Evolutionary conservation across 2,888 invertebrate genomes (phyloP), one percentile per base, ranked within the genome.

Genomic region (Rhaphigaster nebulosa): DNA sequence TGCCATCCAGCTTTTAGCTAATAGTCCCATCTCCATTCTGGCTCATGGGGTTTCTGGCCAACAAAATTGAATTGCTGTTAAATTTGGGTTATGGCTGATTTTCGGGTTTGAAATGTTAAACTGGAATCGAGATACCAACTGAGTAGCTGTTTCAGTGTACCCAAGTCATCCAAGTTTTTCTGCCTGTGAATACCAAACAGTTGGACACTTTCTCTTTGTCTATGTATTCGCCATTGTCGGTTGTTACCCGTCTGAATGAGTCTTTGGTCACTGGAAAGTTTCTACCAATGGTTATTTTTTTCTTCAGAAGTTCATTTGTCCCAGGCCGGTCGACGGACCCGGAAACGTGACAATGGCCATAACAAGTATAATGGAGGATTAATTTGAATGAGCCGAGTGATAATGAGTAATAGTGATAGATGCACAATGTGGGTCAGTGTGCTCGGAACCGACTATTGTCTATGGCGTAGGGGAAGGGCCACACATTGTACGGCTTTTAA

Each of bases 401-500:
- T 45, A 84, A 84, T 84, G n/a, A 50, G 84, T n/a, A 45, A 84
- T 45, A n/a, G 80, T 26, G 45, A 45, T 84, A n/a, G 84, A 15
- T 84, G 45, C 45, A 84, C 84, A 45, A 45, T 84, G 84, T 84
- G 84, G 84, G 84, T 84, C 84, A 84, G 84, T 84, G 84, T 84
- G 84, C 84, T 84, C 26, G 26, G 0, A 26, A 41, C 41, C 80
- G 38, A 23, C 80, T 1, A 84, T 45, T 84, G 84, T 84, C 45
- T 84, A 50, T 84, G 84, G 26, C 6, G 84, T 84, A 15, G 80
- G 12, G 29, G 65, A 18, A 65, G 29, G 70, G 34, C 5, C 34
- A 76, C 34, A 76, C 70, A 76, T 76, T 76, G 70, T 76, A 76
- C 34, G 70, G 23, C 23, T 76, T 84, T 84, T 84, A 84, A 84